phyloP scores from a whole-genome alignment of 2,888 invertebrate species.

The Atrina japonica region DNA sequence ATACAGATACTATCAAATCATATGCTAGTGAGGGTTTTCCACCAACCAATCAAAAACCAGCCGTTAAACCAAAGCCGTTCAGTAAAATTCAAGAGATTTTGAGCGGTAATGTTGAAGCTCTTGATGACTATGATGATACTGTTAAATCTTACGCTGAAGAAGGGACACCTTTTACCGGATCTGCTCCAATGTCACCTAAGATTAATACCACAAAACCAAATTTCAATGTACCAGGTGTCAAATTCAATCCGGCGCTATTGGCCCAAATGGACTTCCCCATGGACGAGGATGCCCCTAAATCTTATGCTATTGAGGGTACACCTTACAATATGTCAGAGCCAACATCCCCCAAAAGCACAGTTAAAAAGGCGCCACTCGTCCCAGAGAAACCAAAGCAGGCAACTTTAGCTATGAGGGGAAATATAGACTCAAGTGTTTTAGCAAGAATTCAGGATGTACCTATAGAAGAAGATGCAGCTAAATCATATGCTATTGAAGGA shows the following conservation, averaged over 20 bases:
- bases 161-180: constrained; percentile 93
- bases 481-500: constrained; percentile 91
- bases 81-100: constrained; percentile 38
- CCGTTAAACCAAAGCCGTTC: constrained; percentile 31
- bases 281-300: constrained; percentile 82
- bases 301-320: constrained; percentile 93
- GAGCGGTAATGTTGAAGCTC: constrained; percentile 32
- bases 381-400: constrained; percentile 15
- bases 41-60: constrained; percentile 2
- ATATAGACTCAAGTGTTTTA: constrained; percentile 2
- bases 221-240: neutral
- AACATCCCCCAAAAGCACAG: constrained; percentile 84
- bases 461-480: constrained; percentile 83
- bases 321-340: constrained; percentile 92
- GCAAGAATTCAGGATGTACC: constrained; percentile 16
- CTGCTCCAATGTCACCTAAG: constrained; percentile 91
- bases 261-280: constrained; percentile 13
- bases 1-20: constrained; percentile 91
- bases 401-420: neutral
- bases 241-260: constrained; percentile 20
- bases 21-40: constrained; percentile 96
- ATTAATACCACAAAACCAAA: constrained; percentile 83
- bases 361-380: constrained; percentile 19
- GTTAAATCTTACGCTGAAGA: constrained; percentile 90
- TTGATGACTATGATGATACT: constrained; percentile 82